Evolutionary conservation across 2,888 invertebrate genomes (phyloP), one percentile per base, ranked within the genome.

Genomic region (Scaptomyza polygonia): DNA sequence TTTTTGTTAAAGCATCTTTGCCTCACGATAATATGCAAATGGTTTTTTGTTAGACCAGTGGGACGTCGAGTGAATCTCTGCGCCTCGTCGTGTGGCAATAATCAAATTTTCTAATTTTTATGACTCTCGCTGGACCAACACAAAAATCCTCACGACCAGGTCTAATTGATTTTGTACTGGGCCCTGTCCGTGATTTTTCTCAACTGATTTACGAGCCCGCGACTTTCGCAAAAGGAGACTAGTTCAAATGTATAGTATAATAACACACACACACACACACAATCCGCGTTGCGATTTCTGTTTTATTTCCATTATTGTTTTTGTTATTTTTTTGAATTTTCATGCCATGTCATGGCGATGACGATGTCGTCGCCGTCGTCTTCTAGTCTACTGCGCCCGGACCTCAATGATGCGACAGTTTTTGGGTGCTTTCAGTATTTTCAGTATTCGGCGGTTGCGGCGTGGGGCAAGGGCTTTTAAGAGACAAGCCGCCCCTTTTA

Each of bases 81-180:
- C 61, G 42, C 79, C 52, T 72, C 39, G 48, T 70, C 65, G 78
- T 83, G 82, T 82, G 86, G 84, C 83, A 85, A 88, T 88, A 88
- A 89, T 89, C 88, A 89, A 89, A 89, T 89, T 89, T 89, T 87
- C 86, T 89, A 89, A 89, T 89, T 89, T 89, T 89, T 89, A 89
- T 72, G 78, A 72, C 72, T 83, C 89, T 88, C 88, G 36, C 58
- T 67, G 78, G 85, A 67, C 77, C 57, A 67, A 56, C n/a, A n/a
- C n/a, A n/a, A 79, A 77, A 61, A 62, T 66, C 48, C 61, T 67
- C 66, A 73, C 81, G 73, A 71, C 63, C 68, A 86, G 67, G 49
- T 77, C 78, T 84, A 84, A 84, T 84, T 84, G 83, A 84, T 84
- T 88, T 79, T 72, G 68, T 69, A 67, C 72, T 76, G 67, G 62